phyloP scores from a whole-genome alignment of 2,888 invertebrate species.

The Euplexia lucipara region DNA sequence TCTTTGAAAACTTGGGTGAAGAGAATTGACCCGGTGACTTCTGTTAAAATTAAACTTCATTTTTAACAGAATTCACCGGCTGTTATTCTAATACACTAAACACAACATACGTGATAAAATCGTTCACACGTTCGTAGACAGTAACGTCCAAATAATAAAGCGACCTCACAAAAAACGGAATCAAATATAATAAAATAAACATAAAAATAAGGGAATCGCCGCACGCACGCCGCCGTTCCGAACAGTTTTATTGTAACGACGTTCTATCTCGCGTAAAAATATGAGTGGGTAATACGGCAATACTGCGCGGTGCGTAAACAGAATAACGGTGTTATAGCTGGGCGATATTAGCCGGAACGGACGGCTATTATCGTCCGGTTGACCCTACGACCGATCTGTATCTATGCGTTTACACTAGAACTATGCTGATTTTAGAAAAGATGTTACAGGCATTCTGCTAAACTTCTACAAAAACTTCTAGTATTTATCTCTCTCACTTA shows the following conservation, averaged over 20 bases:
- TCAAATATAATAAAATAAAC: slow-evolving; percentile 55
- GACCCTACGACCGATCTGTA: slow-evolving; percentile 41
- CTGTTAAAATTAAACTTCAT: no score
- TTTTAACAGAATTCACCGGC: no score
- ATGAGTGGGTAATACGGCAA: slow-evolving; percentile 57
- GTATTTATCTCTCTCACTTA: not conserved
- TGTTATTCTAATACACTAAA: not conserved
- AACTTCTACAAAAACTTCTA: not conserved
- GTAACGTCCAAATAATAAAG: slow-evolving; percentile 25
- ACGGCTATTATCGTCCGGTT: slow-evolving; percentile 30
- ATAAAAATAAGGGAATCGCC: slow-evolving; percentile 52
- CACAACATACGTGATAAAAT: not conserved
- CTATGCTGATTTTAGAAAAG: not conserved
- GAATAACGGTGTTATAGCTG: slow-evolving; percentile 57
- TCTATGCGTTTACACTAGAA: slow-evolving; percentile 7
- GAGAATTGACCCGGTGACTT: no score
- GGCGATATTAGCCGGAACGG: slow-evolving; percentile 52
- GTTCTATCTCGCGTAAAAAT: slow-evolving; percentile 62
- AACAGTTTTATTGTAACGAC: slow-evolving; percentile 57
- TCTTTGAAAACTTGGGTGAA: no score
- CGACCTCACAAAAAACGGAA: slow-evolving; percentile 28
- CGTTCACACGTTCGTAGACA: slow-evolving; percentile 9
- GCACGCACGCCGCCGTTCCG: slow-evolving; percentile 37
- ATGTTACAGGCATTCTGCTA: no score
- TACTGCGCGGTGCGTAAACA: slow-evolving; percentile 56